A percentile compares a stretch with the other conserved stretches of the same genome.
Conservation (phyloP, 2,888 invertebrate genomes). For the Drosophila hamatofila region DNA sequence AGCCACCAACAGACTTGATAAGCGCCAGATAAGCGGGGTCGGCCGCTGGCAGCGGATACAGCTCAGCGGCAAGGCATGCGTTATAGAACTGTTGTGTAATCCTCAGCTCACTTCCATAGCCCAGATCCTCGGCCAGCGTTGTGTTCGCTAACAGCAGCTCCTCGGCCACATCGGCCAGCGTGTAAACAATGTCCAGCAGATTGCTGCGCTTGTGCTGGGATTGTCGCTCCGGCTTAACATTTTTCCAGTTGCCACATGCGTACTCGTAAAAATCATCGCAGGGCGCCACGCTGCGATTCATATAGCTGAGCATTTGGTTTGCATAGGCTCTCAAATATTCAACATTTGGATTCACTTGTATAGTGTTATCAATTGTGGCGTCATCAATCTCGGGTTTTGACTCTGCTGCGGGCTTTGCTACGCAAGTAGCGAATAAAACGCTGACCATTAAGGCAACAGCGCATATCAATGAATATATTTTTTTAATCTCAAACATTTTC, state of each 20-base stretch:
- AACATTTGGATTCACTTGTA: constrained; percentile 23
- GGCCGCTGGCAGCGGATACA: constrained; percentile 71
- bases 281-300: constrained; percentile 78
- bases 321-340: constrained; percentile 72
- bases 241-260: constrained; percentile 82
- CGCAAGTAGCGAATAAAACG: constrained; percentile 16
- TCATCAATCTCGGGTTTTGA: constrained; percentile 14
- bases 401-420: constrained; percentile 40
- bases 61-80: constrained; percentile 69
- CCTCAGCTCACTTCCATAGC: constrained; percentile 69
- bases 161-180: constrained; percentile 59
- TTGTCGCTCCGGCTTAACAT: constrained; percentile 62
- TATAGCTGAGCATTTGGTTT: constrained; percentile 73
- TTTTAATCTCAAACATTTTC: constrained; percentile 49
- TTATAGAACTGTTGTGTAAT: constrained; percentile 76
- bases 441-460: constrained; percentile 23
- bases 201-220: constrained; percentile 70
- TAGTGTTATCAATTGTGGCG: constrained; percentile 45
- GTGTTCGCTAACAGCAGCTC: constrained; percentile 47
- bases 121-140: constrained; percentile 47
- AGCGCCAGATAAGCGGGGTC: constrained; percentile 75
- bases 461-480: constrained; percentile 15
- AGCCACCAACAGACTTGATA: constrained; percentile 81
- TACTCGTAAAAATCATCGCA: constrained; percentile 84
- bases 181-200: constrained; percentile 74